Base-by-base conservation (phyloP, 2,888 invertebrate genomes). In the Thymelicus acteon region DNA sequence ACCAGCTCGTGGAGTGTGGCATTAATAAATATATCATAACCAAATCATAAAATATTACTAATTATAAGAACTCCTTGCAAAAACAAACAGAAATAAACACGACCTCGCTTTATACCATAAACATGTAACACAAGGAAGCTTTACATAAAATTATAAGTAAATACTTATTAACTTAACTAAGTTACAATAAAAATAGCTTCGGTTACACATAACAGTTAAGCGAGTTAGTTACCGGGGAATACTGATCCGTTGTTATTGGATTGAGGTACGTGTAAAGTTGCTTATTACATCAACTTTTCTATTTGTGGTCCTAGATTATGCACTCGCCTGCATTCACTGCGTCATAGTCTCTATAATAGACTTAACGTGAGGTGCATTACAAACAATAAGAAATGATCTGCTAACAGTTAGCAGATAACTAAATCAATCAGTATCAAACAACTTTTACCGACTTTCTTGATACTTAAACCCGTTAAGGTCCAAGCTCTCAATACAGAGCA, bases 201-300 rank as follows among this genome's bases (percentile, higher is more conserved):
- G 12, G 31, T 67, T 67, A 37, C 19, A 48, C 7, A 15, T 57
- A 67, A 60, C 58, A n/a, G 54, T 39, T 67, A 67, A 67, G 49
- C 60, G 48, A 60, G 49, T 67, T 66, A 66, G 44, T n/a, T 52
- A 47, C 44, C 19, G 44, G 13, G 54, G 19, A 19, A 12, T 24
- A 67, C 48, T 48, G 58, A 60, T 66, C 66, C 31, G 37, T 48
- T 19, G 58, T 44, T 66, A 66, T 66, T 66, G 66, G 66, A 66
- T 66, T 60, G 52, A 47, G 13, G n/a, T 52, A 52, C 39, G 52
- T 39, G 47, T 48, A 12, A 64, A 52, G 15, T 52, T 19, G 19
- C 52, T 40, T 52, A n/a, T 64, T 39, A 64, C 63, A 52, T 64
- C 12, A 7, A 24, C 19, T 49, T 15, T 49, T 44, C 63, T 63